Conservation (phyloP, 2,113 vertebrate genomes). For the Brachyhypopomus occidentalis region DNA sequence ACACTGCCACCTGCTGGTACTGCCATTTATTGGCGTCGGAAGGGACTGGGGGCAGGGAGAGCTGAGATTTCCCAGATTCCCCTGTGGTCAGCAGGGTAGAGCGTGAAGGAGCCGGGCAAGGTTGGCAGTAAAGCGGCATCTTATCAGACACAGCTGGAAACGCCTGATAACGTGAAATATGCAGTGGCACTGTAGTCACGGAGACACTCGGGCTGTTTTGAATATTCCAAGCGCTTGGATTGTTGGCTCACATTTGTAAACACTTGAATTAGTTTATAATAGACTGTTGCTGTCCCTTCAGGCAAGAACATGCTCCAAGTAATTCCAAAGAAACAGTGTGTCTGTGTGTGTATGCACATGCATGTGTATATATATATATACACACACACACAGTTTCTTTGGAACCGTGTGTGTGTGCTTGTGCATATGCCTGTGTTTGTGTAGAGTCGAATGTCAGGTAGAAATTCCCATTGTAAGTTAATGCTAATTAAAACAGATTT, state of each 20-base stretch:
- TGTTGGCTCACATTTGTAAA: neutral
- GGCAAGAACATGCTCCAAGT: neutral
- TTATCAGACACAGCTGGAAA: slow-evolving; percentile 26
- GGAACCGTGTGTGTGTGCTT: neutral
- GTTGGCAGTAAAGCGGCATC: neutral
- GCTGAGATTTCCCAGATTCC: slow-evolving; percentile 39
- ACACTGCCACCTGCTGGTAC: neutral
- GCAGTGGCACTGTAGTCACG: neutral
- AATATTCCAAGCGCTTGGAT: neutral
- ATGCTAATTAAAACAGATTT: neutral
- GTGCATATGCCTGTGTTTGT: neutral
- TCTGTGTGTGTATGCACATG: neutral
- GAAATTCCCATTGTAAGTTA: slow-evolving; percentile 11
- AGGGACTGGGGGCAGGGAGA: neutral
- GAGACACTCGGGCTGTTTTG: neutral
- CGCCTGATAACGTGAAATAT: neutral
- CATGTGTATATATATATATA: neutral
- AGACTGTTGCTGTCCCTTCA: neutral
- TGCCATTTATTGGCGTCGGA: slow-evolving; percentile 1
- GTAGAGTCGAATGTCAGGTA: neutral
- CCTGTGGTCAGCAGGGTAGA: neutral
- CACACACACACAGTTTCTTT: too few relatives aligned
- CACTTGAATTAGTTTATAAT: neutral
- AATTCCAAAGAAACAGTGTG: neutral
- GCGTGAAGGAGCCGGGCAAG: neutral